phyloP scores from a whole-genome alignment of 2,797 vertebrate species.

The Picus viridis region DNA sequence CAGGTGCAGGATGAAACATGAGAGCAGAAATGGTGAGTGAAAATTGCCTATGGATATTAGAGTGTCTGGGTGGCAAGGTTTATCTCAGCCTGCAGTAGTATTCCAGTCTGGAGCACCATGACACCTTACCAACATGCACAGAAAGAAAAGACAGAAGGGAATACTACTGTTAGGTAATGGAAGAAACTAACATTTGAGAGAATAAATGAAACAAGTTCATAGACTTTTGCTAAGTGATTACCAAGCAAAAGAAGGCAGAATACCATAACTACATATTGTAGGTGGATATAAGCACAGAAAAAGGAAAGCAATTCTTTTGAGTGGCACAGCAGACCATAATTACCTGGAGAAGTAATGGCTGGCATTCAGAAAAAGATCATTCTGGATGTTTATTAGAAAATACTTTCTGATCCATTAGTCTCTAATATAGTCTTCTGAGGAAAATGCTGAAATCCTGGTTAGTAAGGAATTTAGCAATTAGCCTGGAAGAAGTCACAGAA shows the following conservation, averaged over 20 bases:
- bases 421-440: neutral
- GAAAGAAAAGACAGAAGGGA: neutral
- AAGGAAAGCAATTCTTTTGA: neutral
- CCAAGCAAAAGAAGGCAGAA: neutral
- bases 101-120: neutral
- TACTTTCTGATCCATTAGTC: slow-evolving; percentile 28
- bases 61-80: neutral
- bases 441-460: slow-evolving; percentile 13
- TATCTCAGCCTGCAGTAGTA: neutral
- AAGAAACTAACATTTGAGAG: neutral
- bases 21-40: neutral
- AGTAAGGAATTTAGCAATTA: slow-evolving; percentile 28
- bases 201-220: neutral
- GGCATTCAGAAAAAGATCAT: neutral
- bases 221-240: neutral
- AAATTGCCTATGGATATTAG: neutral
- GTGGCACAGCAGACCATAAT: neutral
- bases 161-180: neutral
- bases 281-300: neutral
- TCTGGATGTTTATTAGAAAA: neutral
- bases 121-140: neutral
- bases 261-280: neutral
- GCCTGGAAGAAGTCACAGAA: neutral
- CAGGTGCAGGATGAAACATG: neutral
- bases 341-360: neutral